Conservation (phyloP, 2,888 invertebrate species). For the Hoplodrina ambigua region DNA sequence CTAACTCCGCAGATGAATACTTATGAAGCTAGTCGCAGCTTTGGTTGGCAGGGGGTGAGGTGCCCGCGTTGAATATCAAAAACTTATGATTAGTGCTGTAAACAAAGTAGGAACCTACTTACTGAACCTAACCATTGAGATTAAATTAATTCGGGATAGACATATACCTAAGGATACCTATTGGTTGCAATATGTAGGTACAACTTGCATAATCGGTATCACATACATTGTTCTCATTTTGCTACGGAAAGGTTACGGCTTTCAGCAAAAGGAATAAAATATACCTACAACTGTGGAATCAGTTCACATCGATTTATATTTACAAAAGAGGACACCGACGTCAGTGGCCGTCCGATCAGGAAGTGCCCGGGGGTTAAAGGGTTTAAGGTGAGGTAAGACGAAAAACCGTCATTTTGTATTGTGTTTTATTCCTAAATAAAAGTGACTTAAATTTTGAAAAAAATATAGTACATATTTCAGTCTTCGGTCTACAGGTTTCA, state of each 20-base stretch:
- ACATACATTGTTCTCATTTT: slow-evolving; percentile 7
- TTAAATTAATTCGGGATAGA: slow-evolving; percentile 41
- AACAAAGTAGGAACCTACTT: slow-evolving; percentile 41
- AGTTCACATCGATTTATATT: slow-evolving; percentile 26
- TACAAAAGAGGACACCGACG: too few relatives aligned
- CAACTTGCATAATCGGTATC: slow-evolving; percentile 1
- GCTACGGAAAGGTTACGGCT: slow-evolving; percentile 15
- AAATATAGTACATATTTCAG: too few relatives aligned
- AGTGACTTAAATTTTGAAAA: too few relatives aligned
- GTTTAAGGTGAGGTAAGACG: too few relatives aligned
- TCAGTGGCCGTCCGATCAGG: too few relatives aligned
- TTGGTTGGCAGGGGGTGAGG: slow-evolving; percentile 33
- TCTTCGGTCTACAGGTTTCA: too few relatives aligned
- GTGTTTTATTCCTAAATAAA: too few relatives aligned
- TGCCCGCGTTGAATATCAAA: slow-evolving; percentile 59
- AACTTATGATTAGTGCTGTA: slow-evolving; percentile 61
- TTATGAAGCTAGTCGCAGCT: slow-evolving; percentile 64
- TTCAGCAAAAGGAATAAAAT: slow-evolving; percentile 11
- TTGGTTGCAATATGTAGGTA: neutral
- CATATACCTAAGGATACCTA: slow-evolving; percentile 5
- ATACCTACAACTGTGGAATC: slow-evolving; percentile 27
- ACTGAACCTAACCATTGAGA: neutral
- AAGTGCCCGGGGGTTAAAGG: too few relatives aligned
- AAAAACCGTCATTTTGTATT: too few relatives aligned
- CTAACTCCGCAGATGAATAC: slow-evolving; percentile 60